Base-by-base conservation (phyloP, 2,888 invertebrate species). In the Metacarcinus magister region DNA sequence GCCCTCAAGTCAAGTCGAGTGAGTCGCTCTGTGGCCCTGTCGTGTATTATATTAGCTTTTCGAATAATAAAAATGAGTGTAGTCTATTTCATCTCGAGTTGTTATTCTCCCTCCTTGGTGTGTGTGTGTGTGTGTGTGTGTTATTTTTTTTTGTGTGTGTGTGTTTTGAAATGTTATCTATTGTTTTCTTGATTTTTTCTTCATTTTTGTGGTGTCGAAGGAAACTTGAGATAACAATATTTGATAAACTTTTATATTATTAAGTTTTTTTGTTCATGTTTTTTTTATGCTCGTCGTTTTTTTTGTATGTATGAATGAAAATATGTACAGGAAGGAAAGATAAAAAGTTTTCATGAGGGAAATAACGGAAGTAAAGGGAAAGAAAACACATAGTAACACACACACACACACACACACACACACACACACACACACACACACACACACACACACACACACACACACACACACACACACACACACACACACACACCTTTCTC, bases 31-130 rank as follows among this genome's bases (percentile, higher is more conserved):
- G 48, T 92, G 92, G n/a, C n/a, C 48, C 92, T n/a, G 44, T 43
- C 43, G 43, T 91, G 32, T 87, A 87, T 19, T 32, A 67, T 23
- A 44, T 7, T 92, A 92, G 92, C 92, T 92, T 92, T 92, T 92
- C 92, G 82, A 92, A 92, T 32, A 92, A 92, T 92, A 92, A 92
- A 92, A 48, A 48, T 92, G n/a, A 48, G 54, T 92, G 92, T 92
- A 92, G 92, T 92, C 54, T 44, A 32, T 60, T 60, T 23, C 32
- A 48, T 10, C 60, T 54, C 46, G 28, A 19, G 28, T 60, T 93
- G 32, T 93, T 23, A 43, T 10, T 43, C 19, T 44, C 54, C 46
- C 46, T 23, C 48, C 92, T 92, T 48, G 16, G 5, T 92, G 16
- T 92, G 13, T 48, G 48, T 67, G 67, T 67, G 67, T 67, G 23